Evolutionary conservation across 2,797 vertebrate species (phyloP).

Genomic region (Calcarius lapponicus): DNA sequence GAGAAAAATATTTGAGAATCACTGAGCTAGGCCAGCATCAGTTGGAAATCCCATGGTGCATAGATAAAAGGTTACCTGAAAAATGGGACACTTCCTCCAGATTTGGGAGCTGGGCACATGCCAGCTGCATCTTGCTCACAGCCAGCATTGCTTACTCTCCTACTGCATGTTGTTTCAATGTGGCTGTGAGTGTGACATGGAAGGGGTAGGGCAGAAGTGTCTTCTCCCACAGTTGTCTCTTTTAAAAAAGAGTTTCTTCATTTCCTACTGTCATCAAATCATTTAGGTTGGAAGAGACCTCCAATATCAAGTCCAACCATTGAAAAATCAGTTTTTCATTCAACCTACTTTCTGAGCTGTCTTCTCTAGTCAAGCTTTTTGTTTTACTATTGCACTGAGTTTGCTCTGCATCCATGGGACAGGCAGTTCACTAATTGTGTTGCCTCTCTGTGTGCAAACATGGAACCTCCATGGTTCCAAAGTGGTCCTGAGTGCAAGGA

Average conservation of each 20-base stretch:
- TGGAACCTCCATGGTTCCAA: neutral
- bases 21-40: neutral
- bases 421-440: neutral
- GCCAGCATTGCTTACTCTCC: neutral
- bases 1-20: conserved; percentile 5
- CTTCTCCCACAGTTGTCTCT: neutral
- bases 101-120: neutral
- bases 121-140: neutral
- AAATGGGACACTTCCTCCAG: neutral
- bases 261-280: neutral
- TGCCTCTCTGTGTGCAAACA: neutral
- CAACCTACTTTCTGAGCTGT: neutral
- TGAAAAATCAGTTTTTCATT: neutral
- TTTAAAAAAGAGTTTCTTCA: neutral
- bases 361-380: neutral
- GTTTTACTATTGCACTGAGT: neutral
- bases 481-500: neutral
- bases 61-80: neutral
- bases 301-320: neutral
- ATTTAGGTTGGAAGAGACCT: neutral
- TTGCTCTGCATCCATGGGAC: neutral
- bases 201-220: neutral
- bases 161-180: neutral
- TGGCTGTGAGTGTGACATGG: neutral
- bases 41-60: neutral